Base-by-base conservation (phyloP, 1,140 invertebrate species). In the Anoplophora glabripennis region DNA sequence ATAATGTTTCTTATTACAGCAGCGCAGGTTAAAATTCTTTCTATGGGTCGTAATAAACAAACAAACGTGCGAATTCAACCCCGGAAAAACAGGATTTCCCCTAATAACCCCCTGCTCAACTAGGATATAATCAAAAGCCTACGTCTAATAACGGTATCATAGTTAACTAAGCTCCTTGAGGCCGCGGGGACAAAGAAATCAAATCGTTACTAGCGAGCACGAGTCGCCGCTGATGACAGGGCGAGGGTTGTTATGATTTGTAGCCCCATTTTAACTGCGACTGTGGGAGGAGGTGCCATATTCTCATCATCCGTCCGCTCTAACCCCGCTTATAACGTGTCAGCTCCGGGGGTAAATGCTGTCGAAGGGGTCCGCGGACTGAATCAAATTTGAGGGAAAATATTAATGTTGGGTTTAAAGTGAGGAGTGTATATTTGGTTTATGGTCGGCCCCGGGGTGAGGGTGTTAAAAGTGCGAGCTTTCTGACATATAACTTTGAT, bases 211-310 rank as follows among this genome's bases (percentile, higher is more conserved):
- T 28, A n/a, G 37, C 18, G 14, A 46, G 12, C 21, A 57, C 56
- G 56, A 59, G 51, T 38, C 57, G 59, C 46, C 63, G 34, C 56
- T 60, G 47, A 33, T 64, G 54, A 57, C 55, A 57, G 21, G 41
- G 54, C 33, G 51, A 61, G 63, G 63, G 60, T 57, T 57, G 61
- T 64, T 66, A 66, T 66, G 64, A 66, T 66, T 66, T 66, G 64
- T 64, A 66, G 57, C 58, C 61, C 58, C 54, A 64, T 64, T 60
- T 51, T 54, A 61, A 51, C 61, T 63, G 64, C 54, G 51, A 61
- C 57, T 60, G 61, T 63, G 58, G 61, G 61, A 57, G 61, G 61
- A 57, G 61, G 57, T 57, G 61, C 52, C 38, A 57, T 53, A 51
- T 66, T 66, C 61, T 58, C 64, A 64, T 64, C 61, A 65, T 49